These are phyloP conservation scores for Ochropacha duplaris DNA, from an alignment of 2,888 invertebrate species.

Conservation along the genomic window DNA sequence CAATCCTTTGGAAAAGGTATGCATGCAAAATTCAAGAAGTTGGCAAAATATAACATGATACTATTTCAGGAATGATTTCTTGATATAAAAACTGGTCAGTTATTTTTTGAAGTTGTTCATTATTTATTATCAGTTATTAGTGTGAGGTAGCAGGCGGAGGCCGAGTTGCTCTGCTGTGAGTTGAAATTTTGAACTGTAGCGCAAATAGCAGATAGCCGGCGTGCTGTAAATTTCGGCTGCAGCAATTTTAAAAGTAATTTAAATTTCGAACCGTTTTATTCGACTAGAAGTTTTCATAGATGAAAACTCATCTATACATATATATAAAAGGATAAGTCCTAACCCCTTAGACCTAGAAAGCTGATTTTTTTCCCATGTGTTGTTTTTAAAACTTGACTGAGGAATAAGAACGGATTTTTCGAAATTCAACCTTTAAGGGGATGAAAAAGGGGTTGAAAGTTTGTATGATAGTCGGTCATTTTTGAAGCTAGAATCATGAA, in stretches of 20 bases:
- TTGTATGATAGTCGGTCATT: too few relatives aligned
- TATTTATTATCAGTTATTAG: slow-evolving; percentile 20
- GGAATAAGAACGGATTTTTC: too few relatives aligned
- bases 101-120: slow-evolving; percentile 46
- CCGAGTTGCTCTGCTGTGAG: slow-evolving; percentile 10
- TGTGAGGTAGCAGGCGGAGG: slow-evolving; percentile 4
- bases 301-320: not conserved
- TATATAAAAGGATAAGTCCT: too few relatives aligned
- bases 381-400: too few relatives aligned
- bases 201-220: not conserved
- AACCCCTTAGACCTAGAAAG: too few relatives aligned
- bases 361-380: too few relatives aligned
- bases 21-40: not conserved
- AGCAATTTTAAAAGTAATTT: slow-evolving; percentile 6
- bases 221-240: too few relatives aligned
- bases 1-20: not conserved
- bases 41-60: not conserved
- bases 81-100: slow-evolving; percentile 32
- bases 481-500: too few relatives aligned
- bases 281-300: not conserved
- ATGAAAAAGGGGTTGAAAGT: too few relatives aligned
- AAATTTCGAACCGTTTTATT: not conserved
- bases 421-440: too few relatives aligned
- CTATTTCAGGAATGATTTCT: slow-evolving; percentile 1
- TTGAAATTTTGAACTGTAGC: slow-evolving; percentile 7